Base-by-base conservation (phyloP, 2,113 vertebrate genomes). In the Anser brachyrhynchus region DNA sequence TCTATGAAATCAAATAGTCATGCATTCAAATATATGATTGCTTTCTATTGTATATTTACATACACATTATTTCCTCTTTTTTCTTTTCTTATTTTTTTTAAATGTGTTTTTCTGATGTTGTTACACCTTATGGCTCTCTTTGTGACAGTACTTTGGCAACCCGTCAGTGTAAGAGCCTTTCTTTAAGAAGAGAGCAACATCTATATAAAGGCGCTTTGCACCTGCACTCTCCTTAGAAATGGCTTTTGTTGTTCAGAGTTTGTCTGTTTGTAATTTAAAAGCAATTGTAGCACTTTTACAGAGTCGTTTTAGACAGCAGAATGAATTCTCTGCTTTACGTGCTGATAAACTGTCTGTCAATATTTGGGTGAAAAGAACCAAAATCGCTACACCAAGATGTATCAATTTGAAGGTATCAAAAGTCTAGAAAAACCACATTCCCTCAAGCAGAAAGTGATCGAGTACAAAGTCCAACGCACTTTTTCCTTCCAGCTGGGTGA, bases 401-500 rank as follows among this genome's bases (percentile, higher is more conserved):
- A 29, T 6, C 49, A 62, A 23, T 18, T n/a, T 76, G 10, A 9
- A 58, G 28, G 16, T 16, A 39, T 3, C 6, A 4, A 22, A 29
- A 8, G 21, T 8, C 37, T 74, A n/a, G 67, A 51, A 77, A n/a
- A 4, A 49, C 20, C 33, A 6, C 13, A 0, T 35, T 69, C 76
- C n/a, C 46, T 58, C 71, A 20, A 21, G 51, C 28, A 87, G 72
- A 35, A 59, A 33, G 1, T 2, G 25, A 80, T 10, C 8, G 8
- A 26, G 23, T 2, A 16, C 20, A 3, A 33, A 49, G 52, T 3
- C 9, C 25, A 13, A 1, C 9, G 2, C 4, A 0, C 21, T 28
- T 22, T 23, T 5, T 19, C 31, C 76, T 70, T 21, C 6, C 15
- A 66, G 75, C 35, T 11, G 8, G 11, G 9, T 2, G 5, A 2